Evolutionary conservation across 2,888 invertebrate genomes (phyloP).

Genomic region (Drosophila nr. fundita): DNA sequence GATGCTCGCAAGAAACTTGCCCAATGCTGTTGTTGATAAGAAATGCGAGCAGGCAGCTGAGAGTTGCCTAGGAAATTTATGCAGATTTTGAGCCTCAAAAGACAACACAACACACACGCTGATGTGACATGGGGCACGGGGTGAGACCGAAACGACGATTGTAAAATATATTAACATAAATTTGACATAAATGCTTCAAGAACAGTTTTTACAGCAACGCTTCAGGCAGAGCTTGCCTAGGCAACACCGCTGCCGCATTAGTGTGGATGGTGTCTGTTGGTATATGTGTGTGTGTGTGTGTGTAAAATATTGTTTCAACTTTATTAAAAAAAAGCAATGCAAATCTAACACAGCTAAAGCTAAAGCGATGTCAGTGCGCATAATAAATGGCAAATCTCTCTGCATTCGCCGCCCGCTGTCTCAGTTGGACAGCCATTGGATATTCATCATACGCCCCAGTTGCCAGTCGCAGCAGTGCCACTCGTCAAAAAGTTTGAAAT

Average conservation of each 20-base stretch:
- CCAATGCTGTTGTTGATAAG: slow-evolving; percentile 60
- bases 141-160: slow-evolving; percentile 60
- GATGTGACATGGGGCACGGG: slow-evolving; percentile 38
- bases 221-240: slow-evolving; percentile 25
- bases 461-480: slow-evolving; percentile 20
- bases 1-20: slow-evolving; percentile 38
- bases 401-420: slow-evolving; percentile 12
- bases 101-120: slow-evolving; percentile 64
- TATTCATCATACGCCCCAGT: slow-evolving; percentile 59
- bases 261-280: slow-evolving; percentile 15
- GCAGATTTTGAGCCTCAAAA: slow-evolving; percentile 62
- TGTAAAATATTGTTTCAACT: slow-evolving; percentile 77
- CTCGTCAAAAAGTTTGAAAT: slow-evolving; percentile 62
- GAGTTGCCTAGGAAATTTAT: slow-evolving; percentile 62
- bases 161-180: slow-evolving; percentile 82
- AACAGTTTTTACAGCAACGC: slow-evolving; percentile 52
- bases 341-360: slow-evolving; percentile 56
- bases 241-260: slow-evolving; percentile 3
- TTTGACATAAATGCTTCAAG: slow-evolving; percentile 80
- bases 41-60: slow-evolving; percentile 32
- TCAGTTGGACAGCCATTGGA: slow-evolving; percentile 46
- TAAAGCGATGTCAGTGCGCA: slow-evolving; percentile 49
- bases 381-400: slow-evolving; percentile 62
- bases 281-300: slow-evolving; percentile 27
- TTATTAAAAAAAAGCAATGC: slow-evolving; percentile 80